Evolutionary conservation across 2,888 invertebrate genomes (phyloP), one percentile per base, ranked within the genome.

Genomic region (Synanthedon andrenaeformis): DNA sequence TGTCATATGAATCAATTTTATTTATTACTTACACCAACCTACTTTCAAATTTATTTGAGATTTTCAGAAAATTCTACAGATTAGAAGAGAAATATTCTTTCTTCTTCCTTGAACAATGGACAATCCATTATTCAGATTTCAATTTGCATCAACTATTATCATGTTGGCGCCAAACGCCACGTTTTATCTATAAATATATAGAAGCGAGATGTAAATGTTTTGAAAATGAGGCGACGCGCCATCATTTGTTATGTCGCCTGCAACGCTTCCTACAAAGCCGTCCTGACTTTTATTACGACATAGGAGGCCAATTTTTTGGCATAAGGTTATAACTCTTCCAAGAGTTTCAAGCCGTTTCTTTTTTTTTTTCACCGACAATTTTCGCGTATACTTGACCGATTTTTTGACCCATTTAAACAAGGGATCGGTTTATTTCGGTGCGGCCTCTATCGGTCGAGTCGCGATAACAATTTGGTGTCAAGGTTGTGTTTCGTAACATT

Each of bases 391-490:
- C 84, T 82, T 85, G 85, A 84, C 86, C 84, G 85, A 84, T 82
- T 79, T 83, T 80, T 71, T 66, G 75, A 73, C 74, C 75, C 70
- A 80, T 82, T 81, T 82, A 77, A 77, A 69, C 68, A 66, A 69
- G 72, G 67, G 69, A 62, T 70, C 61, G 62, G 62, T 67, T 75
- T 86, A 86, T 86, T 86, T 85, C 64, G 69, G 78, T 71, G 66
- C 74, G 82, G 74, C 85, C 83, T 83, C 80, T 82, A 70, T 72
- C 77, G 73, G 78, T 73, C 76, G 76, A 60, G 59, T 69, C 35
- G 73, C 79, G 85, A 85, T 87, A 85, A 81, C 74, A 69, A 70
- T 83, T 78, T 81, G 74, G 80, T 87, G 86, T 86, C 86, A 86
- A 86, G 86, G 86, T 72, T 72, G 55, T 48, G 66, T 84, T 76